phyloP scores from a whole-genome alignment of 1,140 invertebrate species.

The Adoxophyes honmai region DNA sequence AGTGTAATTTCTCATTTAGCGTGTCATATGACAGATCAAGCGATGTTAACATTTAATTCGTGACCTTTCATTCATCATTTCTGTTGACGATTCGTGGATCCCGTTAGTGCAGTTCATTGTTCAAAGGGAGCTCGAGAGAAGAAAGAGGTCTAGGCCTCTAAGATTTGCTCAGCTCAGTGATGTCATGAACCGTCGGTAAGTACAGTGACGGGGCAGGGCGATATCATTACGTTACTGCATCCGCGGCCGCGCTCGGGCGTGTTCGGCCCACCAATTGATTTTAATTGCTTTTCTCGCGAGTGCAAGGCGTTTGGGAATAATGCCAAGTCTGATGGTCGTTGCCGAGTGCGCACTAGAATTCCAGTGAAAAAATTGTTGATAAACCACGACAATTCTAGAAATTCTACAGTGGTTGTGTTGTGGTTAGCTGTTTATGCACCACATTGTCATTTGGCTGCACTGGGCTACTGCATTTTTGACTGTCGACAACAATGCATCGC shows the following conservation, averaged over 20 bases:
- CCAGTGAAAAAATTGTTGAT: slow-evolving; percentile 26
- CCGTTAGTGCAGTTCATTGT: slow-evolving; percentile 11
- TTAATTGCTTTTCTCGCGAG: slow-evolving; percentile 36
- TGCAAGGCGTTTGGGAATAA: slow-evolving; percentile 39
- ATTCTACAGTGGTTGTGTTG: slow-evolving; percentile 12
- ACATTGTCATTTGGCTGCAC: too few species aligned
- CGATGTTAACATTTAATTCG: neutral
- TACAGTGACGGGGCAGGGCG: neutral
- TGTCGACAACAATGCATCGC: too few species aligned
- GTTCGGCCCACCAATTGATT: slow-evolving; percentile 37
- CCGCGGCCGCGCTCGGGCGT: neutral
- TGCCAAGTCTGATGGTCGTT: slow-evolving; percentile 53
- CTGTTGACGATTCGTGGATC: neutral
- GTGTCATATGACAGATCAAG: neutral
- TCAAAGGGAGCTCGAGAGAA: neutral
- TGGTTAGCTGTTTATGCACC: neutral
- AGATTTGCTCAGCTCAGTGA: neutral
- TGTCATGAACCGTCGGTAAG: slow-evolving; percentile 7
- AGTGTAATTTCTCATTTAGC: neutral
- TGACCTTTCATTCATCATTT: neutral
- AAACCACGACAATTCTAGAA: slow-evolving; percentile 14
- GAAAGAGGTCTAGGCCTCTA: slow-evolving; percentile 7
- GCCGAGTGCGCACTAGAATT: slow-evolving; percentile 27
- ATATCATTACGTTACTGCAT: neutral
- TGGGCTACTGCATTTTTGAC: too few species aligned